Evolutionary conservation across 2,797 vertebrate species (phyloP), one percentile per base, ranked within the genome.

Genomic region (Hydrophis major): DNA sequence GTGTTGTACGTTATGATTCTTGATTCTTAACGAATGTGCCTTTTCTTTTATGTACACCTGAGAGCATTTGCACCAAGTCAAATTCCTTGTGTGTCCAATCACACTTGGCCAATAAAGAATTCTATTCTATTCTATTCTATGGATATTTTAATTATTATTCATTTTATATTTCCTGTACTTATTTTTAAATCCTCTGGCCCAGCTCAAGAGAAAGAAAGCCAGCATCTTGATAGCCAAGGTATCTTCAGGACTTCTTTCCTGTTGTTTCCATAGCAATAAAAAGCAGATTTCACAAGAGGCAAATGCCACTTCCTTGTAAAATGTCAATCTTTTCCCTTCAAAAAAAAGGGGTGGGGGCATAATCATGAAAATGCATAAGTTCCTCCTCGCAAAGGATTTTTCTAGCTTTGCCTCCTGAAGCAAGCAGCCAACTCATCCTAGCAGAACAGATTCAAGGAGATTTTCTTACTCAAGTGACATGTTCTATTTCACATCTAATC

Each of bases 261-360:
- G 87, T 87, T 89, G 59, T 88, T 86, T 88, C 56, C 69, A 55
- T 90, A 56, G 60, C n/a, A 69, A 94, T 93, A 0, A 20, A 90
- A 92, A 53, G 22, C 27, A 92, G 61, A 89, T 89, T 90, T 92
- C 93, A 89, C 78, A 89, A 89, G 53, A 69, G 61, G 37, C 88
- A 92, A 93, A 28, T 61, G 47, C 0, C 27, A 90, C 56, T 95
- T 94, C 93, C 32, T 56, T 55, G 74, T 14, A 32, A 95, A 95
- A 96, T 94, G 32, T 86, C 83, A 96, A 1, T 92, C 89, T 93
- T 94, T 93, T 87, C 18, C 63, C 93, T 69, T 69, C 37, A 93
- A 93, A 94, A 83, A 18, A 55, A 56, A 13, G 22, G 4, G 7
- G 2, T 10, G 22, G 14, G 18, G 69, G 10, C 13, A 91, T 2